phyloP scores from a whole-genome alignment of 2,888 invertebrate species.

The Tenthredo livida region DNA sequence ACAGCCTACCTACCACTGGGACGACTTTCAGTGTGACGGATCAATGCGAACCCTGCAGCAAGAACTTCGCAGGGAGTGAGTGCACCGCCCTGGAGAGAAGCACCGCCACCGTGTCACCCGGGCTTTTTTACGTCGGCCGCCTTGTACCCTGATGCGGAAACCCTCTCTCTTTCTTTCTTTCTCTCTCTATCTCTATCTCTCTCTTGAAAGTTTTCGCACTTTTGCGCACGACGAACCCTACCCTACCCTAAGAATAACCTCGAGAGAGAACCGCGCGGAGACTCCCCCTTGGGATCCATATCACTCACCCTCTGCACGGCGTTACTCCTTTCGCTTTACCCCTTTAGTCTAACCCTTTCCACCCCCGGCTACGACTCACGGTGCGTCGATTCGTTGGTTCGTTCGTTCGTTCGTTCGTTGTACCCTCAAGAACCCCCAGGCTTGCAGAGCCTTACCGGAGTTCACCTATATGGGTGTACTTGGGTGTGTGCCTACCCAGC shows the following conservation, averaged over 20 bases:
- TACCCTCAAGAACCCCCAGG: constrained; percentile 22
- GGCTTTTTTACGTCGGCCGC: constrained; percentile 61
- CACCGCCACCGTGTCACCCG: constrained; percentile 44
- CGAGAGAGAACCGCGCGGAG: constrained; percentile 58
- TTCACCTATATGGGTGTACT: constrained; percentile 28
- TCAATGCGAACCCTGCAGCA: constrained; percentile 34
- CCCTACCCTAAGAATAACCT: constrained; percentile 73
- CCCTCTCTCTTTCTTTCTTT: constrained; percentile 55
- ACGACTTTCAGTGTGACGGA: constrained; percentile 20
- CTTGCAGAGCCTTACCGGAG: background rate
- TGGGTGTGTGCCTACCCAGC: constrained; percentile 12
- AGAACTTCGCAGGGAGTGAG: constrained; percentile 69
- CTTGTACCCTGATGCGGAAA: constrained; percentile 57
- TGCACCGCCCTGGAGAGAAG: constrained; percentile 75
- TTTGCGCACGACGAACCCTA: constrained; percentile 70
- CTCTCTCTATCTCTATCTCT: background rate
- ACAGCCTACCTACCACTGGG: background rate
- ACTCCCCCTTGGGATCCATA: constrained; percentile 65
- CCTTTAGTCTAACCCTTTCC: constrained; percentile 44
- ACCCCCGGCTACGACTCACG: constrained; percentile 24
- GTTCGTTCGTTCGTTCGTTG: constrained; percentile 20
- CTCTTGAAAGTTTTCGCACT: constrained; percentile 69
- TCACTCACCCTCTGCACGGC: constrained; percentile 54
- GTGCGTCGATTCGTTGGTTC: constrained; percentile 26
- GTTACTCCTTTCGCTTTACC: constrained; percentile 34